Conservation (phyloP, 2,888 invertebrate genomes). For the Drosophila austrosaltans region DNA sequence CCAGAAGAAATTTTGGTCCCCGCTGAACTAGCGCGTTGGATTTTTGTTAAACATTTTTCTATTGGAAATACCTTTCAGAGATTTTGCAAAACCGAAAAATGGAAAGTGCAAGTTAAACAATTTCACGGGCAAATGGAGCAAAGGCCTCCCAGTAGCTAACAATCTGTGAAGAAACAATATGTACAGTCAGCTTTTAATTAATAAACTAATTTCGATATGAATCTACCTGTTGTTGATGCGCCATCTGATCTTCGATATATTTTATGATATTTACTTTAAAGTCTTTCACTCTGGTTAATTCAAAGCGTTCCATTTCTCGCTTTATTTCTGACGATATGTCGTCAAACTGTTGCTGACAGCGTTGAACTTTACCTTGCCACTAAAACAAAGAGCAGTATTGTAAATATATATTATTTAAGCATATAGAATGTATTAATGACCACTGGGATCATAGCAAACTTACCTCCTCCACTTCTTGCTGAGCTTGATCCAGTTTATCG, state of each 20-base stretch:
- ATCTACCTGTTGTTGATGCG: constrained; percentile 96
- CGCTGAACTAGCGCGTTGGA: constrained; percentile 57
- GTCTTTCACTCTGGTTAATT: constrained; percentile 93
- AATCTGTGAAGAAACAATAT: constrained; percentile 64
- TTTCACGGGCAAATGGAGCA: constrained; percentile 96
- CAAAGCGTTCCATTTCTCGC: constrained; percentile 96
- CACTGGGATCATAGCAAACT: constrained; percentile 11
- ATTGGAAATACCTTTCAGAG: constrained; percentile 54
- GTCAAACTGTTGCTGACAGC: constrained; percentile 98
- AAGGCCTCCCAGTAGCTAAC: constrained; percentile 92
- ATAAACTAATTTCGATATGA: not conserved
- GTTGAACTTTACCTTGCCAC: constrained; percentile 98
- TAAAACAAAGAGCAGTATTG: constrained; percentile 79
- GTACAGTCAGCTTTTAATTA: constrained; percentile 5
- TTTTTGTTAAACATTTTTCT: constrained; percentile 43
- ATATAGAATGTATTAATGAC: no score
- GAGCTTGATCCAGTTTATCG: constrained; percentile 94
- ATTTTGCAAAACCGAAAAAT: constrained; percentile 5
- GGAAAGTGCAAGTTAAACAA: constrained; percentile 87
- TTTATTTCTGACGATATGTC: constrained; percentile 97
- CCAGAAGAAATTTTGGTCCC: constrained; percentile 72
- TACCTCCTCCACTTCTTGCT: constrained; percentile 96
- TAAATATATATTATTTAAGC: no score
- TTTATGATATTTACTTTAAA: constrained; percentile 95
- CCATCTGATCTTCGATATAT: constrained; percentile 96